phyloP scores from a whole-genome alignment of 2,888 invertebrate genomes.

The Ypsolopha scabrella region DNA sequence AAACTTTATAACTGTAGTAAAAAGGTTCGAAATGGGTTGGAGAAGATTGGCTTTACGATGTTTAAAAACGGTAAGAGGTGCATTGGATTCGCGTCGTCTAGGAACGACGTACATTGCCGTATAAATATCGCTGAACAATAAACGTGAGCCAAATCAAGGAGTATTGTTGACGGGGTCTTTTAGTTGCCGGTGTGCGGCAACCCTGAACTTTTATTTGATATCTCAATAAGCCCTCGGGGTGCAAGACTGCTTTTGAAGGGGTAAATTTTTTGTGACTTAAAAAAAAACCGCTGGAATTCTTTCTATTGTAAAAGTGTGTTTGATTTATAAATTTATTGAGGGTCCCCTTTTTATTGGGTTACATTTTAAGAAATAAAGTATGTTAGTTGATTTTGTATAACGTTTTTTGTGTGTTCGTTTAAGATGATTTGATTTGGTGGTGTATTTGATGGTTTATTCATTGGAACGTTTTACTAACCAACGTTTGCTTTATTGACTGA shows the following conservation, averaged over 20 bases:
- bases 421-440: too few relatives aligned
- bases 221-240: constrained; percentile 53
- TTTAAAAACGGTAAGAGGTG: constrained; percentile 15
- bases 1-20: fast-evolving
- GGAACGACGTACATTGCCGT: constrained; percentile 35
- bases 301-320: constrained; percentile 29
- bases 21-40: constrained; percentile 5
- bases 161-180: constrained; percentile 60
- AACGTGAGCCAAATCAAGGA: constrained; percentile 63
- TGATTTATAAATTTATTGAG: constrained; percentile 61
- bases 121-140: constrained; percentile 67
- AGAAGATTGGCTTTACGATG: too few relatives aligned
- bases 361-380: constrained; percentile 33
- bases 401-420: too few relatives aligned
- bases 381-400: constrained; percentile 20
- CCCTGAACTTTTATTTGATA: constrained; percentile 64
- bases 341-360: constrained; percentile 34
- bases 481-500: too few relatives aligned
- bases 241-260: neutral
- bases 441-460: too few relatives aligned
- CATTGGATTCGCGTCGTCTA: constrained; percentile 39
- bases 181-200: constrained; percentile 45
- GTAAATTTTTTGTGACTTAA: neutral
- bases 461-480: too few relatives aligned
- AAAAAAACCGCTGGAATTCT: neutral